Evolutionary conservation across 2,888 invertebrate species (phyloP).

Genomic region (Pyrochroa serraticornis): DNA sequence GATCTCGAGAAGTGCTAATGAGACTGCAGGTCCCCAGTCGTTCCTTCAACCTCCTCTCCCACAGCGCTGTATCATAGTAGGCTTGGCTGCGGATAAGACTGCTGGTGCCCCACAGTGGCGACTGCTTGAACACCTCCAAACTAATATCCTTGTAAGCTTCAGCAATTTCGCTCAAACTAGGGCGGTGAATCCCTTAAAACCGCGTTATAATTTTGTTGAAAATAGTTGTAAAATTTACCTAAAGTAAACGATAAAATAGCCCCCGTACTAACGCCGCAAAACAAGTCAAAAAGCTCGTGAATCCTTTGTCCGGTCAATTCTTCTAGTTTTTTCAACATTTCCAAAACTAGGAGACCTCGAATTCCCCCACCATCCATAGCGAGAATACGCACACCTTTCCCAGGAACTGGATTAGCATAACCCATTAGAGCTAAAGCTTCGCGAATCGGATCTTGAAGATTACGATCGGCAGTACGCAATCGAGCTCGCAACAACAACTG

Average conservation of each 20-base stretch:
- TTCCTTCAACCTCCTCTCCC: slow-evolving; percentile 77
- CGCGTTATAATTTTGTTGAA: slow-evolving; percentile 9
- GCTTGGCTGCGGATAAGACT: slow-evolving; percentile 84
- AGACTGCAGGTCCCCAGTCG: slow-evolving; percentile 68
- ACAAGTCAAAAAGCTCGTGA: slow-evolving; percentile 84
- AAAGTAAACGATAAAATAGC: slow-evolving; percentile 77
- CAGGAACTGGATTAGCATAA: slow-evolving; percentile 69
- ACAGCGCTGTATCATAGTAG: slow-evolving; percentile 84
- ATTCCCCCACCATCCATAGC: slow-evolving; percentile 92
- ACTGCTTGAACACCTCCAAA: slow-evolving; percentile 70
- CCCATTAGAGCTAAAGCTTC: slow-evolving; percentile 75
- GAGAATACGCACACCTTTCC: slow-evolving; percentile 78
- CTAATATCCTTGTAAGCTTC: slow-evolving; percentile 66
- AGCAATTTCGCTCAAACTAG: slow-evolving; percentile 66
- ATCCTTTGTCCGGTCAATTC: slow-evolving; percentile 70
- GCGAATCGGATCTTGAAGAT: slow-evolving; percentile 50
- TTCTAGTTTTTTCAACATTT: slow-evolving; percentile 81
- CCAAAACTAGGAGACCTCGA: slow-evolving; percentile 84
- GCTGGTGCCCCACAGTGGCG: slow-evolving; percentile 71
- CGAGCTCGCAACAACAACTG: slow-evolving; percentile 67
- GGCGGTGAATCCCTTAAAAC: slow-evolving; percentile 61
- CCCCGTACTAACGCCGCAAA: slow-evolving; percentile 84
- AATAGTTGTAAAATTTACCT: slow-evolving; percentile 54
- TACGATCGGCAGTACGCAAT: slow-evolving; percentile 52
- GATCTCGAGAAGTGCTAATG: slow-evolving; percentile 64